Evolutionary conservation across 2,797 vertebrate species (phyloP), one percentile per base, ranked within the genome.

Genomic region (Botia almorhae): DNA sequence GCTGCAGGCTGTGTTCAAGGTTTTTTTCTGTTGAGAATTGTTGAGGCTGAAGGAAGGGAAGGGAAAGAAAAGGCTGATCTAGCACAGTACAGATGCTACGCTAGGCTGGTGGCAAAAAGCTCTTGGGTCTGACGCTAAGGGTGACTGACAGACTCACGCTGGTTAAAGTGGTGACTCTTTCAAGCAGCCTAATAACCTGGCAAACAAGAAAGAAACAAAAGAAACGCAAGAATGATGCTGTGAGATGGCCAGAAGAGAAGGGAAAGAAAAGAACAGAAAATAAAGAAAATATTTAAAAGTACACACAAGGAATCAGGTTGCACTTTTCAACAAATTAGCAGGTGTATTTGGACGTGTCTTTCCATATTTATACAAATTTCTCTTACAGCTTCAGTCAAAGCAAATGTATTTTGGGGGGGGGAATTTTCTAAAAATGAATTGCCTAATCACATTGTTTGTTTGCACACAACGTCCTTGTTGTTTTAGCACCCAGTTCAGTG

Each of bases 131-230:
- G 89, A 84, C 21, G 84, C 89, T 90, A 87, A 72, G 87, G 88
- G 88, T 89, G 84, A 86, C 92, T 92, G 89, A 94, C 92, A 90
- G 91, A 95, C 94, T 95, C 94, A 94, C 94, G 89, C 93, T 94
- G 81, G 94, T 95, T 91, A 95, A 92, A 85, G 93, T 93, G 90
- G 94, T 94, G 93, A 95, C 94, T 94, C 94, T 92, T 94, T 94
- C 94, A 83, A 95, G 94, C 93, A 95, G 94, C 91, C 92, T 88
- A 93, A 95, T 94, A 91, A 94, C 94, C 94, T 94, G 93, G 92
- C 91, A 83, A 89, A 92, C 87, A 87, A 92, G 85, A 92, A 93
- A 91, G 90, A 92, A 89, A 89, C 89, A 90, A 86, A 89, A 89
- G 89, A 87, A 83, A 92, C 92, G 92, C 88, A 92, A 82, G 89